Percentiles rank a stretch among this genome's conserved stretches.
Conservation (phyloP, 2,113 vertebrate species). For the Myxocyprinus asiaticus region DNA sequence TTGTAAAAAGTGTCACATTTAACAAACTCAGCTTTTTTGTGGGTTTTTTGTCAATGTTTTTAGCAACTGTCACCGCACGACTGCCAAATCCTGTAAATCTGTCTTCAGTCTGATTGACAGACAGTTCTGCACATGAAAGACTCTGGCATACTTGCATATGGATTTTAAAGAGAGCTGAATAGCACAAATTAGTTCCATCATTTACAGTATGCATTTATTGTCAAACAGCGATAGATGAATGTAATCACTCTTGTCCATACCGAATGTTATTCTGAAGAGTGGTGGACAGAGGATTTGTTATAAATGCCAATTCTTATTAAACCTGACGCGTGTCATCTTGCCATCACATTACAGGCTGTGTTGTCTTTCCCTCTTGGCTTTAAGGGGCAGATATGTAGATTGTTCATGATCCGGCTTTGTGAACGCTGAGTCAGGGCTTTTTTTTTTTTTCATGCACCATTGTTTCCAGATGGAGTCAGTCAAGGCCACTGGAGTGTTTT, state of each 20-base stretch:
- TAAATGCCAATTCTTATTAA: slow-evolving; percentile 7
- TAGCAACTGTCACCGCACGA: background rate
- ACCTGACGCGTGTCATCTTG: background rate
- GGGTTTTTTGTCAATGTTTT: background rate
- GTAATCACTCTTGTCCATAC: background rate
- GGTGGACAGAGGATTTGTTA: background rate
- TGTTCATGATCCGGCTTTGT: slow-evolving; percentile 8
- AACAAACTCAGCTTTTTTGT: background rate
- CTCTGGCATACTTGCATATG: background rate
- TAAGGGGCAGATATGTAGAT: slow-evolving; percentile 8
- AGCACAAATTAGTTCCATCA: slow-evolving; percentile 4
- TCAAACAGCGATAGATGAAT: slow-evolving; percentile 6
- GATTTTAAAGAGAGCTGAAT: background rate
- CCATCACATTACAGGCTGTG: background rate
- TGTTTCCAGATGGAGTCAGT: slow-evolving; percentile 54
- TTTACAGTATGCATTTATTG: slow-evolving; percentile 8
- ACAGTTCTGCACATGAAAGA: slow-evolving; percentile 7
- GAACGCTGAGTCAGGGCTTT: slow-evolving; percentile 40
- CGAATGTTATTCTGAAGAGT: background rate
- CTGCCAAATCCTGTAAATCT: slow-evolving; percentile 23
- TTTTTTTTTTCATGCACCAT: slow-evolving; percentile 43
- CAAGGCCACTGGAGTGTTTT: slow-evolving; percentile 38
- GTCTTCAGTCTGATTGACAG: background rate
- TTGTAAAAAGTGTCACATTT: slow-evolving; percentile 19
- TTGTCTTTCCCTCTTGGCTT: slow-evolving; percentile 17